A percentile compares a stretch with the other conserved stretches of the same genome.
phyloP scores from a whole-genome alignment of 2,113 vertebrate species.

The Opisthocomus hoazin region DNA sequence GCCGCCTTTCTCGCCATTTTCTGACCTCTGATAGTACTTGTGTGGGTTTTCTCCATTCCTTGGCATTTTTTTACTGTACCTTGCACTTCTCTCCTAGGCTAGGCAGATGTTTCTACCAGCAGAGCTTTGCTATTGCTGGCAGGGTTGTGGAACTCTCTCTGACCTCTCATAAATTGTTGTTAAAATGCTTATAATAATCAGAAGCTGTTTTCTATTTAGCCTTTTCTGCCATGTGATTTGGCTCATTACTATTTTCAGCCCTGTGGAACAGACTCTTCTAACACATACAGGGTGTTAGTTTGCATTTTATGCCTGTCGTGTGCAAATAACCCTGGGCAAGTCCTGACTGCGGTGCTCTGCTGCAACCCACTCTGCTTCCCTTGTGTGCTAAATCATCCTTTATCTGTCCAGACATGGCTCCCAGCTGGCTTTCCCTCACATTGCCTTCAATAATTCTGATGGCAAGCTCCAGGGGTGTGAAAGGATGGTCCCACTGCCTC shows the following conservation, averaged over 20 bases:
- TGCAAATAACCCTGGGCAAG: neutral
- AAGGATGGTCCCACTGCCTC: neutral
- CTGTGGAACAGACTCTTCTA: neutral
- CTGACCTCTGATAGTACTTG: neutral
- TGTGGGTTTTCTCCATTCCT: neutral
- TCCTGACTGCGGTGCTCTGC: neutral
- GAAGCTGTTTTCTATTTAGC: neutral
- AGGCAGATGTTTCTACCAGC: neutral
- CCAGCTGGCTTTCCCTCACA: neutral
- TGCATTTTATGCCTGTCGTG: fast-evolving
- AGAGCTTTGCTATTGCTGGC: neutral
- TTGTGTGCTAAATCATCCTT: neutral
- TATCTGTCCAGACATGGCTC: neutral
- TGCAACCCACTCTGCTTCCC: neutral
- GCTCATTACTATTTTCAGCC: neutral
- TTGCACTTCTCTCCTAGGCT: neutral
- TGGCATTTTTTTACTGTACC: neutral
- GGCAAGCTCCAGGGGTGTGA: neutral
- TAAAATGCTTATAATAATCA: neutral
- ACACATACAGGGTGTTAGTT: neutral
- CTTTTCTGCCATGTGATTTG: neutral
- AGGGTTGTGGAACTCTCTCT: neutral
- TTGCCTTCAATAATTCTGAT: neutral
- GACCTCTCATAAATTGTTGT: neutral
- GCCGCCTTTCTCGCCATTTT: neutral